These are phyloP conservation scores for Zaprionus davidi DNA, from an alignment of 1,140 invertebrate genomes.

Conservation along the genomic window DNA sequence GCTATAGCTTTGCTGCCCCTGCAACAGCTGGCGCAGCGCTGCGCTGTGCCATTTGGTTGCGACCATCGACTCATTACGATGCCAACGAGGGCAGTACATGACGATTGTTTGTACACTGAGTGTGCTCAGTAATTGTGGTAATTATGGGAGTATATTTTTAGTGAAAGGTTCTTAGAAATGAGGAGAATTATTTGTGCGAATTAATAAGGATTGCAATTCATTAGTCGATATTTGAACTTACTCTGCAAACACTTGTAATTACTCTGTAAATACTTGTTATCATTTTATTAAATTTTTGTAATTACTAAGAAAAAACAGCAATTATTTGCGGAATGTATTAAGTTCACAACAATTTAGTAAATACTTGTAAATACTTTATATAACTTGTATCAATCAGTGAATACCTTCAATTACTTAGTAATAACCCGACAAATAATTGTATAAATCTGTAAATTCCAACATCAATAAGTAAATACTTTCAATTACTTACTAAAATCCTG, in stretches of 20 bases:
- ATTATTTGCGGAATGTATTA: too few species aligned
- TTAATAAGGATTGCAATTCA: neutral
- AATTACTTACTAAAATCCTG: neutral
- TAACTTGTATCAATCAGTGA: too few species aligned
- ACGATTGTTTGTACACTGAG: neutral
- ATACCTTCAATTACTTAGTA: too few species aligned
- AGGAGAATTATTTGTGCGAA: too few species aligned
- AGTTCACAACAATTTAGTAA: too few species aligned
- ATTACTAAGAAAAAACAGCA: neutral
- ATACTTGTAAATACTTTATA: too few species aligned
- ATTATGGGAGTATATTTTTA: neutral
- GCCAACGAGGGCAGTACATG: conserved; percentile 16
- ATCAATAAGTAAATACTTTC: neutral
- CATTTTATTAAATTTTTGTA: neutral
- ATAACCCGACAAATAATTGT: too few species aligned
- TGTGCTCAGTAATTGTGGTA: neutral
- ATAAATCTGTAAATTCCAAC: too few species aligned
- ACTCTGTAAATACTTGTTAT: neutral
- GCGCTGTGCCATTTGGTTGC: neutral
- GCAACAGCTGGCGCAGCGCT: conserved; percentile 8
- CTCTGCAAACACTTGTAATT: neutral
- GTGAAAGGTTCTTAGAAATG: too few species aligned
- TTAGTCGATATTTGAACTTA: neutral
- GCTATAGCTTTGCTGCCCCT: neutral
- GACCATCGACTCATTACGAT: neutral